Evolutionary conservation across 2,797 vertebrate genomes (phyloP).

Genomic region (Pantherophis vulpinus): DNA sequence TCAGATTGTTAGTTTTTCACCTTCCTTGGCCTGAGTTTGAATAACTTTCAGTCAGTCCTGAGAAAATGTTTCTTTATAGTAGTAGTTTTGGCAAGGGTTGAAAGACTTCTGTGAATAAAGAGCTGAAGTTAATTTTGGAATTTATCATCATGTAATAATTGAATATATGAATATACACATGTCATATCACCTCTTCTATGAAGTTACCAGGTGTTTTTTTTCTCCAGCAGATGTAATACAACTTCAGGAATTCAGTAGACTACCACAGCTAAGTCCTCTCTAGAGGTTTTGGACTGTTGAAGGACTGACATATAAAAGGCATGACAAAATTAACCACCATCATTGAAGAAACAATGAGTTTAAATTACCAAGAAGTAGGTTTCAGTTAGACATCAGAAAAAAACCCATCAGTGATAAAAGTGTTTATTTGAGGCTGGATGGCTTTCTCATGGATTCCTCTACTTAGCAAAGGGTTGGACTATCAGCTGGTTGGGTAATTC

Average conservation of each 20-base stretch:
- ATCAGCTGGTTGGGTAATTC: not conserved
- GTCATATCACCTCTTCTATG: not conserved
- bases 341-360: not conserved
- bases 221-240: not conserved
- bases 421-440: not conserved
- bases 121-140: not conserved
- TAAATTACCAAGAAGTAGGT: not conserved
- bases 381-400: not conserved
- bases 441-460: not conserved
- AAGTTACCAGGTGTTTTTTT: not conserved
- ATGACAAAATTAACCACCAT: not conserved
- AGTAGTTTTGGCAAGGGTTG: constrained; percentile 12
- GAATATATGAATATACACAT: not conserved
- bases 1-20: not conserved
- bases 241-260: not conserved
- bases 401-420: not conserved
- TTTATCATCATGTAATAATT: not conserved
- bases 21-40: not conserved
- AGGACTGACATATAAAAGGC: not conserved
- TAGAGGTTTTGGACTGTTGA: not conserved
- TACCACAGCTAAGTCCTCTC: not conserved
- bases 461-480: not conserved
- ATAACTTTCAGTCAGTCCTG: not conserved
- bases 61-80: not conserved
- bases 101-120: not conserved